A percentile compares a stretch with the other conserved stretches of the same genome.
Evolutionary conservation across 2,888 invertebrate genomes (phyloP).

Genomic region (Andrena minutula): DNA sequence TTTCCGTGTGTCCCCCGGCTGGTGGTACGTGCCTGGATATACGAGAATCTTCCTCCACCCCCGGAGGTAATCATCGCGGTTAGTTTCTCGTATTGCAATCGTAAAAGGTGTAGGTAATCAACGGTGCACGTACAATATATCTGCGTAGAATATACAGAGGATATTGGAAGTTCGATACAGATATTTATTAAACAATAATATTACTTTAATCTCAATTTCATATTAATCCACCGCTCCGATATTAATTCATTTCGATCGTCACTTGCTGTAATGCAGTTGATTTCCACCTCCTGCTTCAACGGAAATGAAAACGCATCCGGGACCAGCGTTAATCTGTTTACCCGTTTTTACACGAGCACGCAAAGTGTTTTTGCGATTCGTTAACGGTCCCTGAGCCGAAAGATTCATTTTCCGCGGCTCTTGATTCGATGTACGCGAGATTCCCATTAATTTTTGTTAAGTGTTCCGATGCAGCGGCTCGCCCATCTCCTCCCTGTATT

Average conservation of each 20-base stretch:
- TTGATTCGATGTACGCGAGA: background rate
- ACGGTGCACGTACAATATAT: background rate
- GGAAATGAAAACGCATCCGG: conserved; percentile 34
- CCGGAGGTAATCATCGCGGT: conserved; percentile 12
- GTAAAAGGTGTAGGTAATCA: conserved; percentile 3
- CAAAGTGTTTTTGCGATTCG: conserved; percentile 2
- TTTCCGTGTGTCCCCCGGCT: background rate
- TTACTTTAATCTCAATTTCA: conserved; percentile 54
- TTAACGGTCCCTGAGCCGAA: conserved; percentile 16
- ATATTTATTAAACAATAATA: conserved; percentile 48
- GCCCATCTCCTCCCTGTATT: background rate
- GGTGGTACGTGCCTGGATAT: background rate
- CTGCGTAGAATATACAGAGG: background rate
- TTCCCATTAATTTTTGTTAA: conserved; percentile 13
- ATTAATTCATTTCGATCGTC: conserved; percentile 52
- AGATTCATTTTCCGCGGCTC: conserved; percentile 13
- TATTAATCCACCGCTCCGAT: conserved; percentile 35
- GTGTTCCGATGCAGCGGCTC: background rate
- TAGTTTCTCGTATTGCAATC: conserved; percentile 23
- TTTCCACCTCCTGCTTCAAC: background rate
- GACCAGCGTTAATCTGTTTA: conserved; percentile 13
- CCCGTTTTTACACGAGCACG: background rate
- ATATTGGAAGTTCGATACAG: conserved; percentile 33
- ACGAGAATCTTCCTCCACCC: background rate
- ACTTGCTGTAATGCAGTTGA: conserved; percentile 28